A percentile compares a stretch with the other conserved stretches of the same genome.
These are phyloP conservation scores for Nannospalax galili DNA, from an alignment of 2,113 vertebrate species.

Conservation along the genomic window DNA sequence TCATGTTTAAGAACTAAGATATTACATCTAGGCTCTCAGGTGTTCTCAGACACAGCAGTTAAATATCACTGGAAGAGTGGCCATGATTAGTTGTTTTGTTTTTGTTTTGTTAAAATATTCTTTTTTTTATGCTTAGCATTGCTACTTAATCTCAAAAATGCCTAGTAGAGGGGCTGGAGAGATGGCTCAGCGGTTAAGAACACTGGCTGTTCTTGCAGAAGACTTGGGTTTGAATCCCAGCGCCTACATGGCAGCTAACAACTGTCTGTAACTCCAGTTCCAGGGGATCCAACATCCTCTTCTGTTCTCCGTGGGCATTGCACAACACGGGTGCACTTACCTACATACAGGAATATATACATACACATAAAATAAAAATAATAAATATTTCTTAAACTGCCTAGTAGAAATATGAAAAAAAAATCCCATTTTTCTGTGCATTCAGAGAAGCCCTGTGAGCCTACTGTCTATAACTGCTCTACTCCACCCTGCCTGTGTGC, in stretches of 20 bases:
- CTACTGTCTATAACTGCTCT: background rate
- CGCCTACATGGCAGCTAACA: too few relatives aligned
- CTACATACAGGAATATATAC: too few relatives aligned
- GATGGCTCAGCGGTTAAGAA: too few relatives aligned
- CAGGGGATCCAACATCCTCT: too few relatives aligned
- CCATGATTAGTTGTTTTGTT: background rate
- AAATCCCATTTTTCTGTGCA: background rate
- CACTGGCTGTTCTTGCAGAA: too few relatives aligned
- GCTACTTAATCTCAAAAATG: slow-evolving; percentile 26
- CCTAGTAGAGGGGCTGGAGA: too few relatives aligned
- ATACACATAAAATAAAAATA: too few relatives aligned
- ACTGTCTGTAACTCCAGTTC: too few relatives aligned
- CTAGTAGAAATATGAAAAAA: background rate
- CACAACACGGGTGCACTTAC: too few relatives aligned
- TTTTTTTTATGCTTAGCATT: slow-evolving; percentile 10
- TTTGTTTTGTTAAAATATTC: background rate
- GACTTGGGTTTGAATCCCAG: too few relatives aligned
- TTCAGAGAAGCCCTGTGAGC: background rate
- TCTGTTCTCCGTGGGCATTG: too few relatives aligned
- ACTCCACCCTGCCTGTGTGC: background rate
- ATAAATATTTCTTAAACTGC: too few relatives aligned
- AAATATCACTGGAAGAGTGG: background rate
- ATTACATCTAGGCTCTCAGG: background rate
- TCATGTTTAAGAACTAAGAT: slow-evolving; percentile 33
- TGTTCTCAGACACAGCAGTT: background rate